Percentiles rank a stretch among this genome's conserved stretches.
phyloP scores from a whole-genome alignment of 2,797 vertebrate genomes.

The Oreochromis mossambicus region DNA sequence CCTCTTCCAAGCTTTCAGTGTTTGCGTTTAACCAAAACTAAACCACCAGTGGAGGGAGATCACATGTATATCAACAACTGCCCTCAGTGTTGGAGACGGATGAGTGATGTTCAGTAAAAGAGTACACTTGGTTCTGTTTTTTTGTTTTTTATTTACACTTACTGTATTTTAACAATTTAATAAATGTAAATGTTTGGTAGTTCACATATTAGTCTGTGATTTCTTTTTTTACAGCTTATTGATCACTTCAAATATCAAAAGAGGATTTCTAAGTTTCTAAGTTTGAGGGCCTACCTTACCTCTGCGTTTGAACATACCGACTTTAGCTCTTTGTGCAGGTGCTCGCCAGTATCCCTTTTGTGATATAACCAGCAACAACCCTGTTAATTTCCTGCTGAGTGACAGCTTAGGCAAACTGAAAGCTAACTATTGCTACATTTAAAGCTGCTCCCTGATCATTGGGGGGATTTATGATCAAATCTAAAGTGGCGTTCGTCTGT shows the following conservation, averaged over 20 bases:
- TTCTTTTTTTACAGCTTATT: neutral
- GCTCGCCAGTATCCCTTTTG: neutral
- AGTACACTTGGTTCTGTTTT: neutral
- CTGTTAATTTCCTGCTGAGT: neutral
- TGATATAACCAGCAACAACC: neutral
- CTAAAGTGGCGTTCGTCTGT: neutral
- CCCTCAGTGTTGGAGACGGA: neutral
- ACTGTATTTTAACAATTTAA: slow-evolving; percentile 41
- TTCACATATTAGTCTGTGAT: neutral
- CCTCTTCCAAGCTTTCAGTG: slow-evolving; percentile 79
- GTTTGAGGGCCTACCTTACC: neutral
- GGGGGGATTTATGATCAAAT: neutral
- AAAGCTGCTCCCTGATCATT: neutral
- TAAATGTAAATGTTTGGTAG: slow-evolving; percentile 38
- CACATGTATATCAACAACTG: neutral
- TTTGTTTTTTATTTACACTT: neutral
- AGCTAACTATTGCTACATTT: neutral
- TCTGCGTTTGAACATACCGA: neutral
- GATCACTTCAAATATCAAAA: neutral
- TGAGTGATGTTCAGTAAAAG: neutral
- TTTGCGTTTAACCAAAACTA: slow-evolving; percentile 87
- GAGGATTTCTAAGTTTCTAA: neutral
- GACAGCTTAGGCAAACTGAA: neutral
- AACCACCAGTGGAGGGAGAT: neutral
- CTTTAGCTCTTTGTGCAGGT: neutral